Percentiles rank a stretch among this genome's conserved stretches.
Evolutionary conservation across 2,113 vertebrate species (phyloP).

Genomic region (Collichthys lucidus): DNA sequence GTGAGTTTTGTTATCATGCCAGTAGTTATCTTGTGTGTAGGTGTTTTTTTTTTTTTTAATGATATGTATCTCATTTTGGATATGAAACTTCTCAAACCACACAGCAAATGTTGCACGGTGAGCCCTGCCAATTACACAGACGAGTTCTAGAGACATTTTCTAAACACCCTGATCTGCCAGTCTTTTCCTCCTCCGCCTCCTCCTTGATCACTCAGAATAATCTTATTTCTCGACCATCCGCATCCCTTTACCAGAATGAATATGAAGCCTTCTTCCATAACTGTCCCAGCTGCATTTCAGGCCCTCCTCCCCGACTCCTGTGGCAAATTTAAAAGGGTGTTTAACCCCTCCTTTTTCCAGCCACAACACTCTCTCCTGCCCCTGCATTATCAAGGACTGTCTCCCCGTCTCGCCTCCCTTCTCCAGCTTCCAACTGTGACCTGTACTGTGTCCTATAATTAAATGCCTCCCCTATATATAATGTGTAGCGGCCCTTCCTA

Average conservation of each 20-base stretch:
- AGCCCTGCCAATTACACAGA: constrained; percentile 66
- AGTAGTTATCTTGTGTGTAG: constrained; percentile 57
- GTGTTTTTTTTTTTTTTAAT: constrained; percentile 47
- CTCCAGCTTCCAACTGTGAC: constrained; percentile 42
- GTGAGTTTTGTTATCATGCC: constrained; percentile 31
- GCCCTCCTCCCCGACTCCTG: constrained; percentile 37
- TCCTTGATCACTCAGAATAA: constrained; percentile 75
- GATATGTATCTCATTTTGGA: constrained; percentile 56
- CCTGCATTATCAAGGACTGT: constrained; percentile 56
- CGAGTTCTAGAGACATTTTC: constrained; percentile 69
- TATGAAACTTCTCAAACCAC: constrained; percentile 69
- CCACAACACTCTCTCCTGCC: constrained; percentile 7
- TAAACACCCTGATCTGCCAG: constrained; percentile 68
- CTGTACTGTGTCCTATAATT: constrained; percentile 48
- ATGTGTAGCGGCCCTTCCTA: not conserved
- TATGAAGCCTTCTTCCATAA: constrained; percentile 48
- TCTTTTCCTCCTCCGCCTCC: constrained; percentile 65
- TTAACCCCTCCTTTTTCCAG: constrained; percentile 30
- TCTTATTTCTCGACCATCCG: constrained; percentile 50
- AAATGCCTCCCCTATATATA: constrained; percentile 46
- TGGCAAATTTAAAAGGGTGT: constrained; percentile 69
- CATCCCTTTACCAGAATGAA: constrained; percentile 73
- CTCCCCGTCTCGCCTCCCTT: constrained; percentile 19
- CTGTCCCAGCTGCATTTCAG: constrained; percentile 63
- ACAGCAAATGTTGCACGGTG: constrained; percentile 65